Conservation (phyloP, 2,888 invertebrate genomes). For the Galeruca laticollis region DNA sequence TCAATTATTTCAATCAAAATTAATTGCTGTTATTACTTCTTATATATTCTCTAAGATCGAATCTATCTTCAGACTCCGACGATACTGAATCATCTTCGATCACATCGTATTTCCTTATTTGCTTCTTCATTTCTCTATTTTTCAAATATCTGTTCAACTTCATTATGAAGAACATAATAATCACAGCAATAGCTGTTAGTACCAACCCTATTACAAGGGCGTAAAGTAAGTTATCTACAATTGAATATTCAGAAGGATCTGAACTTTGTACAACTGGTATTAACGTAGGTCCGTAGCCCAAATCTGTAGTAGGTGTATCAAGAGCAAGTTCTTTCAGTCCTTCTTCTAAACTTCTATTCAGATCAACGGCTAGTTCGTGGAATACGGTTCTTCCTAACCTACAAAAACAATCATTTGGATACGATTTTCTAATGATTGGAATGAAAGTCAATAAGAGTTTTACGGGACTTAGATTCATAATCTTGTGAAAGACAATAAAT, state of each 20-base stretch:
- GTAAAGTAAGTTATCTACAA: slow-evolving; percentile 56
- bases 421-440: no score
- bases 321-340: slow-evolving; percentile 54
- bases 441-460: no score
- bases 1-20: not conserved
- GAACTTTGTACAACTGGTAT: slow-evolving; percentile 49
- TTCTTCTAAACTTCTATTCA: slow-evolving; percentile 57
- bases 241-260: slow-evolving; percentile 56
- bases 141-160: slow-evolving; percentile 36
- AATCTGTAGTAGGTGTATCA: slow-evolving; percentile 32
- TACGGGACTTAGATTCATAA: no score
- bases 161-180: slow-evolving; percentile 36
- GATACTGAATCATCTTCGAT: slow-evolving; percentile 50
- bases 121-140: slow-evolving; percentile 38
- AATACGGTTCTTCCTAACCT: slow-evolving; percentile 70
- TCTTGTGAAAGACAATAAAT: no score
- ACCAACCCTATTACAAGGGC: slow-evolving; percentile 44
- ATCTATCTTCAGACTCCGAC: slow-evolving; percentile 58
- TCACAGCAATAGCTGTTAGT: slow-evolving; percentile 41
- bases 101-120: slow-evolving; percentile 45
- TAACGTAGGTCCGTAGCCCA: slow-evolving; percentile 43
- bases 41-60: slow-evolving; percentile 52
- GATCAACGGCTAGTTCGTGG: slow-evolving; percentile 69
- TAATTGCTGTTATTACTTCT: slow-evolving; percentile 3
- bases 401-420: not conserved